A percentile compares a stretch with the other conserved stretches of the same genome.
These are phyloP conservation scores for Poeciliopsis prolifica DNA, from an alignment of 2,113 vertebrate species.

Conservation along the genomic window DNA sequence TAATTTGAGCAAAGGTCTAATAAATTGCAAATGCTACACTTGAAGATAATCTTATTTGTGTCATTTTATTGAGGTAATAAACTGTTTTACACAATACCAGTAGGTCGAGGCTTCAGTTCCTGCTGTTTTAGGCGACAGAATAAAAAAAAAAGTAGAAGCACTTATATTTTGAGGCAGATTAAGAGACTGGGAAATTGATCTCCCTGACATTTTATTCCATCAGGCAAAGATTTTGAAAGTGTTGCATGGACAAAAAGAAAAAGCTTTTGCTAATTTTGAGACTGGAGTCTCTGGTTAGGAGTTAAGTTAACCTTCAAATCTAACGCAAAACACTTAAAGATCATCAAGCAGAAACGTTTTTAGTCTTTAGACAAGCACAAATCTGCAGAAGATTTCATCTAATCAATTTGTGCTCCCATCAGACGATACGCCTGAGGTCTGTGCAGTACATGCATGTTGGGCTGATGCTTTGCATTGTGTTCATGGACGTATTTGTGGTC, in stretches of 20 bases:
- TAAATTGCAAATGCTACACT: background rate
- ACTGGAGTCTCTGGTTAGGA: background rate
- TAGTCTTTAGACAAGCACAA: background rate
- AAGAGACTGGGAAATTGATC: background rate
- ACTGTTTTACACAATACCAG: background rate
- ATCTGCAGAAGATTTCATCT: background rate
- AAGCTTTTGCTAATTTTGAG: background rate
- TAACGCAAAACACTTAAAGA: background rate
- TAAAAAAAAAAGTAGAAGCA: background rate
- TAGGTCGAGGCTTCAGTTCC: no score
- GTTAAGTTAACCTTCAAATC: background rate
- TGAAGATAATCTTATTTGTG: background rate
- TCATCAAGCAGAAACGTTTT: background rate
- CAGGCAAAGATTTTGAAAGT: background rate
- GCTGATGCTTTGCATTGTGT: background rate
- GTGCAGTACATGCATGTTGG: background rate
- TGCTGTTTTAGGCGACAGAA: no score
- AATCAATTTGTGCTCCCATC: background rate
- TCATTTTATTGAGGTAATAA: background rate
- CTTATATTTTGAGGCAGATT: background rate
- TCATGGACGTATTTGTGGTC: background rate
- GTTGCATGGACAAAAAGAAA: background rate
- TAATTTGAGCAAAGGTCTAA: background rate
- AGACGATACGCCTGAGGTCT: background rate
- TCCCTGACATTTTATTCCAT: background rate